Percentiles rank a stretch among this genome's conserved stretches.
phyloP scores from a whole-genome alignment of 1,140 invertebrate species.

The Drosophila pallidifrons region DNA sequence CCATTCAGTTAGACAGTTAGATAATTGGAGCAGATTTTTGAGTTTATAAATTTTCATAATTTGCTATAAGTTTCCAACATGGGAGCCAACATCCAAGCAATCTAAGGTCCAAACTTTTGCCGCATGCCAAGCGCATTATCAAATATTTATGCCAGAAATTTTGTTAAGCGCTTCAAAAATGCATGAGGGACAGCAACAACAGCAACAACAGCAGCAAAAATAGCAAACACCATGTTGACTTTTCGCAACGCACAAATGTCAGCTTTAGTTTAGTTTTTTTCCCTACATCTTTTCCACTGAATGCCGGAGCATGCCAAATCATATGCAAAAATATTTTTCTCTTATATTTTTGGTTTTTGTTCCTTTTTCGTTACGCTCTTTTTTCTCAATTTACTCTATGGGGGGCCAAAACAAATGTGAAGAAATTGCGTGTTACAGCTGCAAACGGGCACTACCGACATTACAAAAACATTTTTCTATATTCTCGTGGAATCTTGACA shows the following conservation, averaged over 20 bases:
- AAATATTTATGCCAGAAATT: conserved; percentile 51
- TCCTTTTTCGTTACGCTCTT: not conserved
- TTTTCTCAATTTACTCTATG: not conserved
- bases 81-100: conserved; percentile 19
- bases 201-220: conserved; percentile 14
- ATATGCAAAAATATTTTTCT: conserved; percentile 46
- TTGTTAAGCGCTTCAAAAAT: conserved; percentile 57
- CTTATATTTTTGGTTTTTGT: too few species aligned
- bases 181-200: conserved; percentile 37
- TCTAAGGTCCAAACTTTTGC: conserved; percentile 41
- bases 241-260: conserved; percentile 53
- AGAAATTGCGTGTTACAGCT: not conserved
- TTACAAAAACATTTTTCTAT: not conserved
- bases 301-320: conserved; percentile 13
- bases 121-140: conserved; percentile 45
- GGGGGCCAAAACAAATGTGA: not conserved
- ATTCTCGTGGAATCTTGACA: too few species aligned
- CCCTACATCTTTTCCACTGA: conserved; percentile 22
- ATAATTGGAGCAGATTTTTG: conserved; percentile 33
- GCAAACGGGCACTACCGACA: not conserved
- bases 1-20: conserved; percentile 18
- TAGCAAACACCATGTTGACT: conserved; percentile 49
- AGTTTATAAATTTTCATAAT: conserved; percentile 37
- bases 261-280: conserved; percentile 47
- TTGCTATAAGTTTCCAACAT: conserved; percentile 36